A percentile compares a stretch with the other conserved stretches of the same genome.
Conservation (phyloP, 2,888 invertebrate species). For the Lasioglossum zephyrum region DNA sequence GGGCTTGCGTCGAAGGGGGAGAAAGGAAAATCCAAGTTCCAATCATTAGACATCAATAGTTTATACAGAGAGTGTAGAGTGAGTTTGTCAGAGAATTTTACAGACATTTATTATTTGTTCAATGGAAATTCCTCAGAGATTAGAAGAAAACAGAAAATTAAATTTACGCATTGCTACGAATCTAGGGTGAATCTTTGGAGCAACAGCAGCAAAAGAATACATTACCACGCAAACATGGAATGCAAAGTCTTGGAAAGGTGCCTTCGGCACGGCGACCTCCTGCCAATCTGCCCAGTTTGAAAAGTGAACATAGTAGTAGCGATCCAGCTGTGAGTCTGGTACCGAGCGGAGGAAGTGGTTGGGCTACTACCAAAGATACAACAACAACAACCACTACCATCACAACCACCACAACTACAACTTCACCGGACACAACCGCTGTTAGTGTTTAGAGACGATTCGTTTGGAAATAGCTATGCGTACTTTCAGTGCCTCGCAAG, state of each 20-base stretch:
- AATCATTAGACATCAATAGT: slow-evolving; percentile 99
- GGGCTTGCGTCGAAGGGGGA: slow-evolving; percentile 94
- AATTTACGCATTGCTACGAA: slow-evolving; percentile 63
- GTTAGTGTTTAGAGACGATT: slow-evolving; percentile 66
- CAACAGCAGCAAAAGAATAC: slow-evolving; percentile 95
- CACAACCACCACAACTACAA: slow-evolving; percentile 73
- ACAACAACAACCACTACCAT: slow-evolving; percentile 83
- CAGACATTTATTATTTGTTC: background rate
- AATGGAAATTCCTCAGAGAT: background rate
- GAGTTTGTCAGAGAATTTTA: slow-evolving; percentile 83
- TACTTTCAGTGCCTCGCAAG: no score
- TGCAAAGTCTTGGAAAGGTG: slow-evolving; percentile 99
- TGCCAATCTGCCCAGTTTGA: slow-evolving; percentile 99
- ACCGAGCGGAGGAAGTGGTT: slow-evolving; percentile 92
- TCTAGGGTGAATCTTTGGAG: slow-evolving; percentile 94
- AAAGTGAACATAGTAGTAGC: slow-evolving; percentile 95
- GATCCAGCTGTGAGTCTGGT: slow-evolving; percentile 92
- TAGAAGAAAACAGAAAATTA: slow-evolving; percentile 21
- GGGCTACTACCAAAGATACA: slow-evolving; percentile 88
- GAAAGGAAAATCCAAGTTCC: slow-evolving; percentile 97
- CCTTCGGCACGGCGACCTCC: slow-evolving; percentile 99
- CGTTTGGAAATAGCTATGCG: background rate
- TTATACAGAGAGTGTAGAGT: slow-evolving; percentile 95
- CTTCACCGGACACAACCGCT: slow-evolving; percentile 79
- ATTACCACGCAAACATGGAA: slow-evolving; percentile 99